Evolutionary conservation across 2,113 vertebrate species (phyloP).

Genomic region (Smithornis capensis): DNA sequence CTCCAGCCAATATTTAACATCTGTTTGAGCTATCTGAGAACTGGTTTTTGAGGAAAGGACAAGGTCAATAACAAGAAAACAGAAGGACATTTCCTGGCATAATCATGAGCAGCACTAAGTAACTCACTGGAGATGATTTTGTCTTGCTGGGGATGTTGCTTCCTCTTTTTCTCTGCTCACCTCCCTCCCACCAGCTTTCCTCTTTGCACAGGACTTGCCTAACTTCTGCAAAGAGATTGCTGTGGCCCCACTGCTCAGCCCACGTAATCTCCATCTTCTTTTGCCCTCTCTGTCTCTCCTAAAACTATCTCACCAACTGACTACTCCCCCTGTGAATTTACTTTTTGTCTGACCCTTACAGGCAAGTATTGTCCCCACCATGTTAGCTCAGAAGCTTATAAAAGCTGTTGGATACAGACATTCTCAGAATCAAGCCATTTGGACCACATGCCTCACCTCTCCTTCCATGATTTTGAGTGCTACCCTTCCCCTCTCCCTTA

Average conservation of each 20-base stretch:
- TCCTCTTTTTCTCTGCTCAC: neutral
- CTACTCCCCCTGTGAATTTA: neutral
- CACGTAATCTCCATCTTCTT: neutral
- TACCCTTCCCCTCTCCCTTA: neutral
- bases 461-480: neutral
- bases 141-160: accelerated
- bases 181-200: neutral
- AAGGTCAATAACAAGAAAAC: neutral
- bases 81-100: neutral
- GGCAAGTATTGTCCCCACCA: neutral
- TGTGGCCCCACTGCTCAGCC: neutral
- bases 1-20: neutral
- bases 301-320: neutral
- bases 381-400: neutral
- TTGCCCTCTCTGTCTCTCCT: neutral
- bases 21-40: neutral
- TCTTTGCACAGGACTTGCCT: neutral
- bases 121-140: accelerated
- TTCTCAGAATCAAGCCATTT: neutral
- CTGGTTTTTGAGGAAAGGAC: neutral
- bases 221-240: neutral
- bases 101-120: neutral
- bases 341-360: neutral
- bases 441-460: accelerated
- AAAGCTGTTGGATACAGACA: neutral